Conservation (phyloP, 2,888 invertebrate species). For the Diabrotica balteata region DNA sequence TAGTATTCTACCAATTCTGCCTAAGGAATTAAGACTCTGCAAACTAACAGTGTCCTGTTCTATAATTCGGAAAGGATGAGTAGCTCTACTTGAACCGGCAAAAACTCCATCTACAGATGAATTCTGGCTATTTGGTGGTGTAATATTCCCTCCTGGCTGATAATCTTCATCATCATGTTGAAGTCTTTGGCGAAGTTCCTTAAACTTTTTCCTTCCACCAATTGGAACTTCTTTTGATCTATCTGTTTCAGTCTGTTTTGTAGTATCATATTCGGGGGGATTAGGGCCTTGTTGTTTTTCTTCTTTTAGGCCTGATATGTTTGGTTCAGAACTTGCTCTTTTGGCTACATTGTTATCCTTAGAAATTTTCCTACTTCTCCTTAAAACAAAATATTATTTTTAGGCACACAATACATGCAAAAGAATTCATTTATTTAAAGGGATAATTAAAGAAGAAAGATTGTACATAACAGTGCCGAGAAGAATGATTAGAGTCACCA, state of each 20-base stretch:
- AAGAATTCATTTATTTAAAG: too few relatives aligned
- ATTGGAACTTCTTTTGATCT: constrained; percentile 39
- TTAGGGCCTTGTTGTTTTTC: constrained; percentile 13
- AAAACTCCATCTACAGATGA: constrained; percentile 81
- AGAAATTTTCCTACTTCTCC: constrained; percentile 52
- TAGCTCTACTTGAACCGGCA: constrained; percentile 68
- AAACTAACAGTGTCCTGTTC: constrained; percentile 88
- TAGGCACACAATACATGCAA: too few relatives aligned
- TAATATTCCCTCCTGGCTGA: constrained; percentile 52
- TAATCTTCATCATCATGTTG: constrained; percentile 85
- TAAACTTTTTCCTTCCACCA: constrained; percentile 75
- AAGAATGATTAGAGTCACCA: too few relatives aligned
- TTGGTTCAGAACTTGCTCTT: constrained; percentile 54
- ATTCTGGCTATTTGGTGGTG: constrained; percentile 79
- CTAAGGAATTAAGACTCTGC: constrained; percentile 88
- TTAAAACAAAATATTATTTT: constrained; percentile 38
- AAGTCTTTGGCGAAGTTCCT: constrained; percentile 84
- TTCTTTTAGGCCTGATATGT: constrained; percentile 47
- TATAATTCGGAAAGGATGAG: constrained; percentile 84
- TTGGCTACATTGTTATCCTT: constrained; percentile 51
- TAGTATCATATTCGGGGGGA: constrained; percentile 2
- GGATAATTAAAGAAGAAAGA: too few relatives aligned
- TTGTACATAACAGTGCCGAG: too few relatives aligned
- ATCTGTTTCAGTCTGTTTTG: constrained; percentile 35
- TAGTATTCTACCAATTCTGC: constrained; percentile 80